phyloP scores from a whole-genome alignment of 2,113 vertebrate species.

The Menidia beryllina region DNA sequence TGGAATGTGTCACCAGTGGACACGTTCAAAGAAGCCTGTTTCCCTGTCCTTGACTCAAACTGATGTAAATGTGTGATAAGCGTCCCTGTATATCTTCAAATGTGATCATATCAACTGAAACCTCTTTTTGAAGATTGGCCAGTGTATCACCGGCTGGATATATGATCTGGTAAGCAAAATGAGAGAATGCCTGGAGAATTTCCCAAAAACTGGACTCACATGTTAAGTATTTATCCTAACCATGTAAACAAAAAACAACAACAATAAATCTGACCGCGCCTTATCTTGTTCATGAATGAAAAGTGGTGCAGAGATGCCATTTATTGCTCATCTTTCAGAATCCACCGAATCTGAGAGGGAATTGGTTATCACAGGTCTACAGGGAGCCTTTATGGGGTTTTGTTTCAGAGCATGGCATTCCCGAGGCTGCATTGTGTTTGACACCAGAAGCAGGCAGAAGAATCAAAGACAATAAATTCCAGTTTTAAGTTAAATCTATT shows the following conservation, averaged over 20 bases:
- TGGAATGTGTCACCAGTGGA: constrained; percentile 23
- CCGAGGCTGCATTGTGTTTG: constrained; percentile 73
- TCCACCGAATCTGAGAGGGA: constrained; percentile 66
- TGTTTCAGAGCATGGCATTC: constrained; percentile 72
- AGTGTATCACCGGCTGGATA: constrained; percentile 51
- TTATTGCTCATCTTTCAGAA: constrained; percentile 63
- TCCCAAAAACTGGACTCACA: constrained; percentile 27
- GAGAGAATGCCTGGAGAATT: constrained; percentile 63
- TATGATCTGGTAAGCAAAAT: constrained; percentile 65
- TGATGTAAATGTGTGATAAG: constrained; percentile 66
- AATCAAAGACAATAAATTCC: constrained; percentile 44
- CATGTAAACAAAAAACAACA: constrained; percentile 7
- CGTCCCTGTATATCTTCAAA: constrained; percentile 34
- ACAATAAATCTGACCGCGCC: constrained; percentile 22
- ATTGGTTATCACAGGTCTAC: constrained; percentile 75
- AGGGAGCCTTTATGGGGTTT: constrained; percentile 73
- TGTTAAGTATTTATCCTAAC: constrained; percentile 39
- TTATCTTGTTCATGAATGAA: constrained; percentile 48
- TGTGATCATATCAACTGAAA: constrained; percentile 60
- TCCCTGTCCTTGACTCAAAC: constrained; percentile 62
- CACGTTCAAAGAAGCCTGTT: constrained; percentile 29
- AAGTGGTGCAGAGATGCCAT: constrained; percentile 48
- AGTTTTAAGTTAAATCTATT: constrained; percentile 28
- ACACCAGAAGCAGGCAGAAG: constrained; percentile 57
- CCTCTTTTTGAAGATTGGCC: constrained; percentile 64